Evolutionary conservation across 2,113 vertebrate genomes (phyloP).

Genomic region (Actenoides hombroni): DNA sequence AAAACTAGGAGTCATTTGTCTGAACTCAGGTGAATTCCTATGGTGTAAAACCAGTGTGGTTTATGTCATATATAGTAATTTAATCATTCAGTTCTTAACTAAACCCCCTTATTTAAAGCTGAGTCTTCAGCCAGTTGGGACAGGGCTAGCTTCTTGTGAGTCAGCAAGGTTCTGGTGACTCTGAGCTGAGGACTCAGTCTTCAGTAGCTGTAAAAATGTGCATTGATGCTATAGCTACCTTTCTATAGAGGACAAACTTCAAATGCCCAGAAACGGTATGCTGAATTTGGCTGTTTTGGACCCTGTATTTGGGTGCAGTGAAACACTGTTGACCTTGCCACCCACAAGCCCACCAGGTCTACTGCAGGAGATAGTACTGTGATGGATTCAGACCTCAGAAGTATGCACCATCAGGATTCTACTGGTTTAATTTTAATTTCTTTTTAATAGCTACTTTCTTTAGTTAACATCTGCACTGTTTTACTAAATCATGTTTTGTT

Average conservation of each 20-base stretch:
- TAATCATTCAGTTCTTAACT: neutral
- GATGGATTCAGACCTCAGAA: neutral
- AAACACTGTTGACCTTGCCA: neutral
- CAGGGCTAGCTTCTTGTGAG: rapidly evolving
- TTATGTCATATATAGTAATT: neutral
- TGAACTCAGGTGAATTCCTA: neutral
- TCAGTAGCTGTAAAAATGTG: neutral
- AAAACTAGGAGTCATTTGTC: neutral
- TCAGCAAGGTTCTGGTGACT: neutral
- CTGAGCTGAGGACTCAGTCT: neutral
- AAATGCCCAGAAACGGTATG: neutral
- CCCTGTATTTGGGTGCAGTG: neutral
- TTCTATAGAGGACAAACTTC: neutral
- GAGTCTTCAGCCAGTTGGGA: neutral
- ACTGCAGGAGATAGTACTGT: neutral
- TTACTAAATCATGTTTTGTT: neutral
- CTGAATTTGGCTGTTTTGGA: neutral
- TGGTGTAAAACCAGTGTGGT: neutral
- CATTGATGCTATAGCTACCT: neutral
- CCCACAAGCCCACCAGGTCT: rapidly evolving
- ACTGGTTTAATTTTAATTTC: neutral
- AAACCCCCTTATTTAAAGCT: neutral
- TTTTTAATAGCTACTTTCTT: neutral
- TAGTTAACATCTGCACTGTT: neutral
- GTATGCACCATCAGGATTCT: neutral